Evolutionary conservation across 2,888 invertebrate species (phyloP), one percentile per base, ranked within the genome.

Genomic region (Agrotis segetum): DNA sequence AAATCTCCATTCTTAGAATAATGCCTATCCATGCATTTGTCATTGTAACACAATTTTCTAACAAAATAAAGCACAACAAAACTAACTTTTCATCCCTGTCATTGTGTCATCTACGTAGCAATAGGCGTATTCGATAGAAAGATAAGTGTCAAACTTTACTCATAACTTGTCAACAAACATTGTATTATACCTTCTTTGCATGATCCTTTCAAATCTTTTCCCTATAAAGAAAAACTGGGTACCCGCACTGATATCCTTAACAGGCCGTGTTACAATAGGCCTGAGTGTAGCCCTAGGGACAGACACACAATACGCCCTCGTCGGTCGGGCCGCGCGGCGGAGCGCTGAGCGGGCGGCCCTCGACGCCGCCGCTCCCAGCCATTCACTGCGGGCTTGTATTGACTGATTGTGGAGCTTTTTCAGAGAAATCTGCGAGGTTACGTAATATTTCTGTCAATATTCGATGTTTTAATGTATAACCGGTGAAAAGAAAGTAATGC

Each of bases 341-440:
- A 61, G 66, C 40, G 64, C 44, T 29, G 55, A n/a, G 55, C 55
- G 29, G 13, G 13, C 9, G 40, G 66, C 19, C 46, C 66, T 24
- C 65, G 65, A 34, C 56, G 56, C 24, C 34, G 40, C 21, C 52
- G 21, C 53, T 44, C 77, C 67, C 53, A 21, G 16, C 19, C 77
- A 78, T 83, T 73, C 79, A 79, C 29, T 49, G 58, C 49, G 64
- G 62, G 76, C 71, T 79, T 76, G 70, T 74, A 79, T 81, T 79
- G 77, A 81, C 84, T 81, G 83, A 81, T 83, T 81, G 77, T 77
- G 67, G 67, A 67, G 70, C 44, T 73, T 79, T 71, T 79, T 70
- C 58, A 56, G 50, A 47, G 44, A 73, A 62, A 62, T 63, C 46
- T 56, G 49, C 6, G 50, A 75, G 71, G 67, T 67, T 67, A 67